phyloP scores from a whole-genome alignment of 2,888 invertebrate genomes.

The Seladonia tumulorum region DNA sequence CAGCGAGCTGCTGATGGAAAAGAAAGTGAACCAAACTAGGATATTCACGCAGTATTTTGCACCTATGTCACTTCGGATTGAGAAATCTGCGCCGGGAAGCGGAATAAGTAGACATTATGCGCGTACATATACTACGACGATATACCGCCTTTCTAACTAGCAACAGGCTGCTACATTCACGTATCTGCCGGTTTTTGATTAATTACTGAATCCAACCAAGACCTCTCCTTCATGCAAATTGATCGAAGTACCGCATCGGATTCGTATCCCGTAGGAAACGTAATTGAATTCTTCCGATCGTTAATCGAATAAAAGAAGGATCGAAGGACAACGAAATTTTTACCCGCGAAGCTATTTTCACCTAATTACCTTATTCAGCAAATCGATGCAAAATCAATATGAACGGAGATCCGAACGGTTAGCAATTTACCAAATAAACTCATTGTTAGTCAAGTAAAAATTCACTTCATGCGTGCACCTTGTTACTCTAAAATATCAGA shows the following conservation, averaged over 20 bases:
- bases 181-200: neutral
- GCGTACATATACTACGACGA: conserved; percentile 34
- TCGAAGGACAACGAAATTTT: neutral
- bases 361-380: neutral
- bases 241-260: neutral
- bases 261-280: neutral
- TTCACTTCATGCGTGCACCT: no score
- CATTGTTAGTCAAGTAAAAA: no score
- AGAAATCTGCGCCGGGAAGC: conserved; percentile 73
- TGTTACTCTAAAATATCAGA: no score
- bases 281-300: neutral
- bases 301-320: neutral
- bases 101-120: conserved; percentile 62
- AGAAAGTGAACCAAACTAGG: conserved; percentile 37
- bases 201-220: neutral
- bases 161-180: conserved; percentile 44
- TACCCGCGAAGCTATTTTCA: neutral
- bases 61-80: conserved; percentile 70
- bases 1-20: conserved; percentile 4
- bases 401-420: neutral
- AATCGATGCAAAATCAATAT: neutral
- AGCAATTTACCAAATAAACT: no score
- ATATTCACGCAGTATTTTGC: conserved; percentile 74
- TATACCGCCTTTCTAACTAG: conserved; percentile 80
- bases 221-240: neutral